phyloP scores from a whole-genome alignment of 2,797 vertebrate genomes.

The Argya squamiceps region DNA sequence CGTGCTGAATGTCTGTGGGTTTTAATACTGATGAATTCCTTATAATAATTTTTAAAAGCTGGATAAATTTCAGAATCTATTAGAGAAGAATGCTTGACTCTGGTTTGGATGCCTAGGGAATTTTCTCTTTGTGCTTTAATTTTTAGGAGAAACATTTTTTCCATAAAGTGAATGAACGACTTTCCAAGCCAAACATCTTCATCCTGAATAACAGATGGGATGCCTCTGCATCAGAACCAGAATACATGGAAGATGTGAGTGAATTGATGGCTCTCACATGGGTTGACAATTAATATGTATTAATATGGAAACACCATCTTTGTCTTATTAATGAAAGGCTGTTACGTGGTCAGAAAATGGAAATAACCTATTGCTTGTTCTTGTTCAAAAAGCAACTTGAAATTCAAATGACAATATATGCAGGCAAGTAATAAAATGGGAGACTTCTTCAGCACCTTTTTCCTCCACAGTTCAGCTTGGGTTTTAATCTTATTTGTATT shows the following conservation, averaged over 20 bases:
- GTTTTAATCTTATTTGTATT: background rate
- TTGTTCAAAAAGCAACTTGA: background rate
- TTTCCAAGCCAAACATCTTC: constrained; percentile 98
- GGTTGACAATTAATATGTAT: background rate
- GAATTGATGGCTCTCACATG: background rate
- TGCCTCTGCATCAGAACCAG: constrained; percentile 94
- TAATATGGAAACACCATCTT: background rate
- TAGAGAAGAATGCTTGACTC: background rate
- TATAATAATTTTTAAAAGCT: background rate
- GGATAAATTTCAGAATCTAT: background rate
- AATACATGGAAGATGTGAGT: constrained; percentile 99
- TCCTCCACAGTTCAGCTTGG: background rate
- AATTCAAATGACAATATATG: background rate
- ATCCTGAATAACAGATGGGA: constrained; percentile 99
- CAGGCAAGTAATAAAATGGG: background rate
- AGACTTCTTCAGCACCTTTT: background rate
- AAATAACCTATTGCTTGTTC: background rate
- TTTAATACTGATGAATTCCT: background rate
- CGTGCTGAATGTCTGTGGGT: background rate
- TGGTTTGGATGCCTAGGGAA: background rate
- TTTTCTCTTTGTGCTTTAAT: constrained; percentile 24
- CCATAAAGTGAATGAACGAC: constrained; percentile 95
- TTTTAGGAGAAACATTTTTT: constrained; percentile 98
- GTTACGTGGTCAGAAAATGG: background rate
- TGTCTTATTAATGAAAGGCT: background rate